Conservation (phyloP, 2,113 vertebrate genomes). For the Equus przewalskii region DNA sequence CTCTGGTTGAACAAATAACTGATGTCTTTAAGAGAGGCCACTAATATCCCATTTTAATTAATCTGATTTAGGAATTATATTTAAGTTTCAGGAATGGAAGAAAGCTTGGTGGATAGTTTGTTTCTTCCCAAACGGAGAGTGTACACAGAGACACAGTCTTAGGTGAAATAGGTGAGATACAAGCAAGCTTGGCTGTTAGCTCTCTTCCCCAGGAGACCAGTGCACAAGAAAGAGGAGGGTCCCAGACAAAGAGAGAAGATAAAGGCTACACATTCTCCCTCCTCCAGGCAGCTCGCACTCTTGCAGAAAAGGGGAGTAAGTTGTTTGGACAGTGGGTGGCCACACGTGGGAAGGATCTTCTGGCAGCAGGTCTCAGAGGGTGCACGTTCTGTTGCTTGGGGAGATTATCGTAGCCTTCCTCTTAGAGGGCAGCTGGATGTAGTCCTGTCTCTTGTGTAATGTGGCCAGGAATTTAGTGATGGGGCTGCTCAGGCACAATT, state of each 20-base stretch:
- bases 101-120: neutral
- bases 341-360: neutral
- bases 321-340: neutral
- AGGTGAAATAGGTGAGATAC: neutral
- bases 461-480: neutral
- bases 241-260: neutral
- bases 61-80: neutral
- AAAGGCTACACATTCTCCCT: neutral
- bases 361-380: neutral
- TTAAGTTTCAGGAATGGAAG: neutral
- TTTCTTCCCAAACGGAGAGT: neutral
- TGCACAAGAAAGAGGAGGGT: neutral
- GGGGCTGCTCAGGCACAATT: neutral
- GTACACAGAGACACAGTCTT: neutral
- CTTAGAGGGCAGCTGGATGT: neutral
- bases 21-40: neutral
- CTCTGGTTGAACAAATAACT: neutral
- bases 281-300: neutral
- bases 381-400: no score
- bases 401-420: accelerated
- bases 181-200: neutral
- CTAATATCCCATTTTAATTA: neutral
- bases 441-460: neutral
- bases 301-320: neutral
- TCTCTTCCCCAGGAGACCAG: neutral